Percentiles rank a stretch among this genome's conserved stretches.
phyloP scores from a whole-genome alignment of 2,113 vertebrate species.

The Sus scrofa region T2T-Sscrofa CM000812.6:129736501-129737000 shows the following conservation, averaged over 20 bases:
- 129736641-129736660: slow-evolving; percentile 24
- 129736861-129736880: neutral
- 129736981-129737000: neutral
- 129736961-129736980: slow-evolving; percentile 21
- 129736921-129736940: slow-evolving; percentile 30
- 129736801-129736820: neutral
- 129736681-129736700: slow-evolving; percentile 3
- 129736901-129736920: neutral
- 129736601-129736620: neutral
- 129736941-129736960: neutral
- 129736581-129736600: neutral
- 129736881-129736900: neutral
- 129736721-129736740: slow-evolving; percentile 10
- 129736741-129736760: slow-evolving; percentile 48
- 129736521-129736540: no score
- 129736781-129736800: slow-evolving; percentile 15
- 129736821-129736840: slow-evolving; percentile 26
- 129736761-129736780: slow-evolving; percentile 37
- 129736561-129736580: no score
- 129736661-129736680: slow-evolving; percentile 45
- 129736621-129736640: slow-evolving; percentile 51
- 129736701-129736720: neutral
- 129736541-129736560: no score
- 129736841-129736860: neutral
- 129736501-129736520: no score